Evolutionary conservation across 2,113 vertebrate species (phyloP).

Genomic region (Engraulis encrasicolus): DNA sequence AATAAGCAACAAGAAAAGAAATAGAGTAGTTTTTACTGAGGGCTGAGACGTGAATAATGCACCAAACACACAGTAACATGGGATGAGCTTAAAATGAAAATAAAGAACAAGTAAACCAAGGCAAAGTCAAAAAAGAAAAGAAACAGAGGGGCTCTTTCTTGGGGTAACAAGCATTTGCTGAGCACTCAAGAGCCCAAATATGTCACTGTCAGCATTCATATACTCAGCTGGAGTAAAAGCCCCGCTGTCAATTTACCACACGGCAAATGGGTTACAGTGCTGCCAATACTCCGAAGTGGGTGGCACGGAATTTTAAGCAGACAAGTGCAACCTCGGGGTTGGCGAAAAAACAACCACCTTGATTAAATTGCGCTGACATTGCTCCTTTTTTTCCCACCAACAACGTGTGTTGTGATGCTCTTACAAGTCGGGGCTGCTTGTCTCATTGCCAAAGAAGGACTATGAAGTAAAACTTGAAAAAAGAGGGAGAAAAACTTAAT

Average conservation of each 20-base stretch:
- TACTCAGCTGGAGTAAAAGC: constrained; percentile 19
- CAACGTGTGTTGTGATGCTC: constrained; percentile 24
- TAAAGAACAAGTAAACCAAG: background rate
- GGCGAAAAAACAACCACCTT: background rate
- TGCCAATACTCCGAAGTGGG: constrained; percentile 7
- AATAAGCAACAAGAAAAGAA: too few relatives aligned
- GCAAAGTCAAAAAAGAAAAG: background rate
- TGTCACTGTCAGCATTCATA: constrained; percentile 35
- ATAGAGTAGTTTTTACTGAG: too few relatives aligned
- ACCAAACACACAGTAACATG: too few relatives aligned
- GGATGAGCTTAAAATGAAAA: too few relatives aligned
- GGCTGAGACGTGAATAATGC: too few relatives aligned
- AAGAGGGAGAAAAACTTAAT: constrained; percentile 32
- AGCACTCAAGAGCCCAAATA: constrained; percentile 25
- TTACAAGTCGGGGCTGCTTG: constrained; percentile 36
- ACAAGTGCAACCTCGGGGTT: background rate
- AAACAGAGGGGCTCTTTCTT: background rate
- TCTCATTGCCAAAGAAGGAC: constrained; percentile 44
- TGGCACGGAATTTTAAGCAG: constrained; percentile 11
- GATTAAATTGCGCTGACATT: background rate
- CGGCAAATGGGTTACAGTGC: background rate
- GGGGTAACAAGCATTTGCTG: constrained; percentile 25
- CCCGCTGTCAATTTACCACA: constrained; percentile 12
- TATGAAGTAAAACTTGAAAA: background rate
- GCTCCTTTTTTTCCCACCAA: background rate